Base-by-base conservation (phyloP, 2,888 invertebrate genomes). In the Limenitis camilla region DNA sequence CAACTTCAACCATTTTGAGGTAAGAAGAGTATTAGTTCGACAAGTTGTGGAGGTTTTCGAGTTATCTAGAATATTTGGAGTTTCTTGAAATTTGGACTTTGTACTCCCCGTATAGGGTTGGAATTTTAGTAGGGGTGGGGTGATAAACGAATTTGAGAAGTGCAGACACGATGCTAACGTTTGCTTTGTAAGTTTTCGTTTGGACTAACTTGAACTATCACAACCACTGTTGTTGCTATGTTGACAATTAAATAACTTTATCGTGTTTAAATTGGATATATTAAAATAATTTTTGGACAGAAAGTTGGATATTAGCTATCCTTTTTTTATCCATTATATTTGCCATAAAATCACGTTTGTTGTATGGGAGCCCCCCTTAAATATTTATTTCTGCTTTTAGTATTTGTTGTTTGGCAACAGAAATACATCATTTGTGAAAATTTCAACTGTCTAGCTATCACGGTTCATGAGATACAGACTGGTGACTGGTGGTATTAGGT, bases 21-120 rank as follows among this genome's bases (percentile, higher is more conserved):
- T 75, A 76, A 74, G 78, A 76, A 79, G 76, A 74, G 79, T 80
- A 81, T 82, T 82, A 82, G 81, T 81, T 81, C 77, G 78, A 81
- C 80, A 81, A 81, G 75, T 80, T 76, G 75, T 72, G 79, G 70
- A 68, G 74, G 74, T 78, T 76, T 76, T 74, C 72, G 67, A 75
- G 76, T 75, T 75, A 79, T 79, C 76, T 76, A 54, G 61, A 64
- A 61, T 62, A 65, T 70, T 73, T 64, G 27, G 38, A 32, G 31
- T 44, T 44, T 44, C 43, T 38, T 40, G 49, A 41, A 59, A 47
- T 52, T 49, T 52, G 19, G 31, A 48, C 49, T 54, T 33, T 54
- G 46, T 49, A 40, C 8, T 38, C 38, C 45, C 19, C 9, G 9
- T 19, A n/a, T 49, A 44, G 38, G 49, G 53, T 46, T 33, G 30